phyloP scores from a whole-genome alignment of 1,140 invertebrate genomes.

The Tetramorium alpestre region DNA sequence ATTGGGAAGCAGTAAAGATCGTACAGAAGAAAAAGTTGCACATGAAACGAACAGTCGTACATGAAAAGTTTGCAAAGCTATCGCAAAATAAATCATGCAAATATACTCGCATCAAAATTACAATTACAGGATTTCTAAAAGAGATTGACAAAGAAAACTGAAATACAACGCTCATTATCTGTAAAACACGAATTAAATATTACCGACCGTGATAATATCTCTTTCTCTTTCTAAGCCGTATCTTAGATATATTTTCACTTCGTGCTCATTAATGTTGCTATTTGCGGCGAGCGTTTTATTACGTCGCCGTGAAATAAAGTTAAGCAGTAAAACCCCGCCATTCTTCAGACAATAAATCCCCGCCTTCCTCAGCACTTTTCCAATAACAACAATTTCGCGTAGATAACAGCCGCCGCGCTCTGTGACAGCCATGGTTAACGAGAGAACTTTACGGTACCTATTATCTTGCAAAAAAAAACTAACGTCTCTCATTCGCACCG shows the following conservation, averaged over 20 bases:
- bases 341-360: conserved; percentile 47
- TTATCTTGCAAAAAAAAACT: conserved; percentile 47
- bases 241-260: conserved; percentile 49
- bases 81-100: not conserved
- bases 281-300: conserved; percentile 49
- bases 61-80: not conserved
- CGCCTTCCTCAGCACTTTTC: conserved; percentile 50
- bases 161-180: not conserved
- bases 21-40: not conserved
- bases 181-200: conserved; percentile 35
- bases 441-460: conserved; percentile 53
- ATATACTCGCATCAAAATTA: not conserved
- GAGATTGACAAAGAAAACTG: not conserved
- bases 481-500: conserved; percentile 23
- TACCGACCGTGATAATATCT: not conserved
- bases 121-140: not conserved
- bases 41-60: too few species aligned
- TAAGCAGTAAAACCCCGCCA: conserved; percentile 45
- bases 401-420: conserved; percentile 40
- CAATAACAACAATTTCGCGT: conserved; percentile 60
- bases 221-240: conserved; percentile 6
- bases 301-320: conserved; percentile 49
- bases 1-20: not conserved
- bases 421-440: conserved; percentile 48
- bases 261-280: conserved; percentile 52